Conservation (phyloP, 1,140 invertebrate species). For the Heliconius nattereri region DNA sequence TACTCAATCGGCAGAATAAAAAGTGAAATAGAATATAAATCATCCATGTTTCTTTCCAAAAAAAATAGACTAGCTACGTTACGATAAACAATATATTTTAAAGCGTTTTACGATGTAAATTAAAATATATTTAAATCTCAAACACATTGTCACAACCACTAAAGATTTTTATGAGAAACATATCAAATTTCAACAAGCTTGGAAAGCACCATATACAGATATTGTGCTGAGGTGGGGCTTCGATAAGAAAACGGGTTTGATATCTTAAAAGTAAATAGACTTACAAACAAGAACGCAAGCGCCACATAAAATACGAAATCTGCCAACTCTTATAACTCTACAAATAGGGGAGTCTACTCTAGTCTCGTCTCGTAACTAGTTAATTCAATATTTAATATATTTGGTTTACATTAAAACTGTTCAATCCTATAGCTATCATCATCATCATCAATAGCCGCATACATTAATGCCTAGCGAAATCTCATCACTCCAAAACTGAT, state of each 20-base stretch:
- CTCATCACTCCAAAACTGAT: conserved; percentile 42
- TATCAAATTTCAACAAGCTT: conserved; percentile 60
- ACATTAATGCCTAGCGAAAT: conserved; percentile 55
- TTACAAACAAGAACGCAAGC: conserved; percentile 43
- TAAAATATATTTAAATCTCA: conserved; percentile 65
- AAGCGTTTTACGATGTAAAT: conserved; percentile 48
- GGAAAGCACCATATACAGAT: conserved; percentile 61
- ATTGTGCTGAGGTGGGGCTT: conserved; percentile 66
- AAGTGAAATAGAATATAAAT: conserved; percentile 22
- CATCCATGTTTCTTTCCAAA: conserved; percentile 33
- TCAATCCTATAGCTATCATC: conserved; percentile 37
- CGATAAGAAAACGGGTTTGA: conserved; percentile 30
- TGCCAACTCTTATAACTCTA: conserved; percentile 47
- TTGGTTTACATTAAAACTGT: conserved; percentile 58
- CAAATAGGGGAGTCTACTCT: conserved; percentile 48
- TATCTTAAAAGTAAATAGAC: conserved; percentile 29
- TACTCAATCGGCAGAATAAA: conserved; percentile 44
- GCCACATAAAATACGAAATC: conserved; percentile 47
- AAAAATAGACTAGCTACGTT: conserved; percentile 55
- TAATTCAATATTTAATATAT: conserved; percentile 52
- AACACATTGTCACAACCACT: conserved; percentile 75
- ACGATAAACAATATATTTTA: conserved; percentile 48
- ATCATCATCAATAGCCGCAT: neutral
- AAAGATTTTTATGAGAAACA: conserved; percentile 55
- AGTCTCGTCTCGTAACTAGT: conserved; percentile 47